Conservation (phyloP, 2,888 invertebrate genomes). For the Dicyrtoma fusca region DNA sequence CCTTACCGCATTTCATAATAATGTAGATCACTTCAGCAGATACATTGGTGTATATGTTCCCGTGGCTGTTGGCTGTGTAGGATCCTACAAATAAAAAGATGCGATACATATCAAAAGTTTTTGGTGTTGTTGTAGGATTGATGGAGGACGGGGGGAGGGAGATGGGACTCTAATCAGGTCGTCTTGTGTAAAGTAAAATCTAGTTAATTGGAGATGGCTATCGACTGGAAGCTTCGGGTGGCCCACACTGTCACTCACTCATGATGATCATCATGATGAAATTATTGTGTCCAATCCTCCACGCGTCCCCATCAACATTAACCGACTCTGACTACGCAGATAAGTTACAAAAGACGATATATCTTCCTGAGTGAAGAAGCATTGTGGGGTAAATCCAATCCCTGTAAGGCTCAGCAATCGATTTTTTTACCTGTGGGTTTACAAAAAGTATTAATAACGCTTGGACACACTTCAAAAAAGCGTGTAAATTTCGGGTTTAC, state of each 20-base stretch:
- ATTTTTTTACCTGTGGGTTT: too few species aligned
- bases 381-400: too few species aligned
- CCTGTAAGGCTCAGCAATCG: too few species aligned
- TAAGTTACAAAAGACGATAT: neutral
- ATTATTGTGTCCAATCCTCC: constrained; percentile 37
- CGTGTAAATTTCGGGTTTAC: too few species aligned
- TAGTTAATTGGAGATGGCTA: constrained; percentile 44
- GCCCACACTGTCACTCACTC: constrained; percentile 38
- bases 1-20: too few species aligned
- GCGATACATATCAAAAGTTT: neutral
- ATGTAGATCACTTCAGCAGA: too few species aligned
- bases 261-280: constrained; percentile 30
- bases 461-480: too few species aligned
- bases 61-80: too few species aligned
- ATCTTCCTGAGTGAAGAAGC: neutral
- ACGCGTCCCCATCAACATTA: constrained; percentile 26
- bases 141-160: neutral
- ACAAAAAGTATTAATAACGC: too few species aligned
- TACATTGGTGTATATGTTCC: too few species aligned
- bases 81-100: neutral
- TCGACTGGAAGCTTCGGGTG: constrained; percentile 37
- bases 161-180: constrained; percentile 41
- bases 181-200: constrained; percentile 37
- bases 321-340: neutral
- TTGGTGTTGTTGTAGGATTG: neutral